A percentile compares a stretch with the other conserved stretches of the same genome.
phyloP scores from a whole-genome alignment of 2,888 invertebrate genomes.

The Camponotus fellah region DNA sequence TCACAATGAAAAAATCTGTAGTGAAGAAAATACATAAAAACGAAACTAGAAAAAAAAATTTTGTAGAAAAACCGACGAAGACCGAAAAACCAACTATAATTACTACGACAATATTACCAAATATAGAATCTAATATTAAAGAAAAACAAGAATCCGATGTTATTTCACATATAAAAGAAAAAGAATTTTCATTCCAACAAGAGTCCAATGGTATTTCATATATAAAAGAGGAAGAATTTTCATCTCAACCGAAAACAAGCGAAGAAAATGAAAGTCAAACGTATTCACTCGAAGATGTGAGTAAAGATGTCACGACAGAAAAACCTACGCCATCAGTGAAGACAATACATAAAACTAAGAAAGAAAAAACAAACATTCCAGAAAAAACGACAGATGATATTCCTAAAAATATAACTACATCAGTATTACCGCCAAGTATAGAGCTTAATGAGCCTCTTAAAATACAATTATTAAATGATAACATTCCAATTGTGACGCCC shows the following conservation, averaged over 20 bases:
- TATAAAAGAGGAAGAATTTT: not conserved
- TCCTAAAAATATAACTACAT: not conserved
- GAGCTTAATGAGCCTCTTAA: slow-evolving; percentile 28
- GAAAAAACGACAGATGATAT: not conserved
- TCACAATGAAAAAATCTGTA: not conserved
- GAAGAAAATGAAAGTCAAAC: not conserved
- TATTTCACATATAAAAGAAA: not conserved
- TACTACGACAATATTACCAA: slow-evolving; percentile 20
- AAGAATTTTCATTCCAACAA: not conserved
- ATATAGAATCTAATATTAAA: slow-evolving; percentile 13
- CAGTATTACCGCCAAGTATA: slow-evolving; percentile 41
- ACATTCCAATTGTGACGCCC: slow-evolving; percentile 27
- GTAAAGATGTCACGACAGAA: not conserved
- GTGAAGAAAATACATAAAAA: not conserved
- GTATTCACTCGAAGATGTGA: not conserved
- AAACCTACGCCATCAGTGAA: not conserved
- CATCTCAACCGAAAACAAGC: not conserved
- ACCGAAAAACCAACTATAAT: not conserved
- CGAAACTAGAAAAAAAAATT: not conserved
- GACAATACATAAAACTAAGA: not conserved
- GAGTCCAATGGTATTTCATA: not conserved
- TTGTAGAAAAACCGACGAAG: not conserved
- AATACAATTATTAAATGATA: slow-evolving; percentile 5
- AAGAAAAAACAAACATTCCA: not conserved
- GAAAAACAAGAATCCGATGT: not conserved